Base-by-base conservation (phyloP, 2,113 vertebrate genomes). In the Eulemur rufifrons region DNA sequence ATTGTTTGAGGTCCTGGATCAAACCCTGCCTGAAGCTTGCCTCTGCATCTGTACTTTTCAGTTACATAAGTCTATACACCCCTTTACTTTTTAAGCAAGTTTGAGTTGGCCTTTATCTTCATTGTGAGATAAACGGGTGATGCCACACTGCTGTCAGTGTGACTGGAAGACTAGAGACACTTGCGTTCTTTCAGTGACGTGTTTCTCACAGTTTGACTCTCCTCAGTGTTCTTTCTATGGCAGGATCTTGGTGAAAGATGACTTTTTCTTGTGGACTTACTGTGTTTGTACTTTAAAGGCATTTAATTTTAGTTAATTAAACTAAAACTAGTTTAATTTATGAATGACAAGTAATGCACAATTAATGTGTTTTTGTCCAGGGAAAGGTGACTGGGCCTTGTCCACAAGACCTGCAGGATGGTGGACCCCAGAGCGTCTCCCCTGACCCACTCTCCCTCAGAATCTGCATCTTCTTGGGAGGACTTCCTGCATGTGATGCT, bases 121-220 rank as follows among this genome's bases (percentile, higher is more conserved):
- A 34, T 76, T 78, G 83, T 20, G 50, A 7, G 8, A 10, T 15
- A 37, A 59, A 9, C 5, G 14, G 29, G 0, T 42, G 34, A 1
- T 2, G 0, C 29, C 25, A 18, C 0, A 1, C 34, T 7, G 4
- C 32, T 27, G 37, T 23, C 78, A 18, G 1, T 5, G 52, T 29
- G 59, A 29, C 6, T 37, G 13, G 76, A 52, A 59, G 50, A 34
- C 8, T 37, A 14, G 68, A 52, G 50, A 61, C 50, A 20, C 21
- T 2, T 18, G 21, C 1, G 0, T 32, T 34, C 37, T 82, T 86
- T 23, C 7, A 10, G 2, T 2, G 4, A 3, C 0, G 1, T 29
- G 50, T 29, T 7, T 63, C 68, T 82, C 52, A 47, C 25, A 13
- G 9, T 10, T 64, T 10, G 11, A 20, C 21, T 34, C 0, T 29